Evolutionary conservation across 2,797 vertebrate genomes (phyloP).

Genomic region (Loriculus beryllinus): DNA sequence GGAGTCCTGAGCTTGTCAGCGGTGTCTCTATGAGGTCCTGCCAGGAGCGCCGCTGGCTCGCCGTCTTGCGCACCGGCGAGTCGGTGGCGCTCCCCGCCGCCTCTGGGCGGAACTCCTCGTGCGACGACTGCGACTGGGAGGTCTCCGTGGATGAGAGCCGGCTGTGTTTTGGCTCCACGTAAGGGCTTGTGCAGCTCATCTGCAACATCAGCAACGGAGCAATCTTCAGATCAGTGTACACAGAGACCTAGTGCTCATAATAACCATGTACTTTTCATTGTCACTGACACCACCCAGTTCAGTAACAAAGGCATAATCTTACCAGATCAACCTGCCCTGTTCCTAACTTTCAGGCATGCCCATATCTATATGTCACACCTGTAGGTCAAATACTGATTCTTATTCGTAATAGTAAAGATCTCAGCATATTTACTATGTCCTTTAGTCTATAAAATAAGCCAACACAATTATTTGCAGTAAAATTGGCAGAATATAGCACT

Average conservation of each 20-base stretch:
- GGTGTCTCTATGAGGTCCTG: conserved; percentile 98
- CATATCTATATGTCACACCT: not conserved
- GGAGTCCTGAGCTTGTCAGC: conserved; percentile 92
- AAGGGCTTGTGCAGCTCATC: conserved; percentile 91
- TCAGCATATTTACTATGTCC: not conserved
- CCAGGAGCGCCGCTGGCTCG: conserved; percentile 96
- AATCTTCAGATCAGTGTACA: not conserved
- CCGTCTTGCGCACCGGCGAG: conserved; percentile 90
- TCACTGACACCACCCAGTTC: rapidly evolving
- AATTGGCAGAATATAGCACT: not conserved
- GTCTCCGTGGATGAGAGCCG: conserved; percentile 96
- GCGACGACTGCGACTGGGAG: conserved; percentile 94
- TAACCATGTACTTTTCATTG: rapidly evolving
- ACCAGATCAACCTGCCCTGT: not conserved
- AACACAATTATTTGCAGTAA: not conserved
- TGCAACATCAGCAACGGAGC: not conserved
- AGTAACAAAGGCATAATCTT: not conserved
- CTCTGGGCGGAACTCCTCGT: conserved; percentile 94
- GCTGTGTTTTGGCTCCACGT: conserved; percentile 89
- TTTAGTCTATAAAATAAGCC: not conserved
- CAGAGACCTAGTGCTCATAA: rapidly evolving
- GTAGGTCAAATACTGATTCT: not conserved
- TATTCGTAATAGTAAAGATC: not conserved
- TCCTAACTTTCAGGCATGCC: not conserved
- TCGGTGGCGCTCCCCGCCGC: conserved; percentile 84